phyloP scores from a whole-genome alignment of 2,888 invertebrate species.

The Gibbula magus region DNA sequence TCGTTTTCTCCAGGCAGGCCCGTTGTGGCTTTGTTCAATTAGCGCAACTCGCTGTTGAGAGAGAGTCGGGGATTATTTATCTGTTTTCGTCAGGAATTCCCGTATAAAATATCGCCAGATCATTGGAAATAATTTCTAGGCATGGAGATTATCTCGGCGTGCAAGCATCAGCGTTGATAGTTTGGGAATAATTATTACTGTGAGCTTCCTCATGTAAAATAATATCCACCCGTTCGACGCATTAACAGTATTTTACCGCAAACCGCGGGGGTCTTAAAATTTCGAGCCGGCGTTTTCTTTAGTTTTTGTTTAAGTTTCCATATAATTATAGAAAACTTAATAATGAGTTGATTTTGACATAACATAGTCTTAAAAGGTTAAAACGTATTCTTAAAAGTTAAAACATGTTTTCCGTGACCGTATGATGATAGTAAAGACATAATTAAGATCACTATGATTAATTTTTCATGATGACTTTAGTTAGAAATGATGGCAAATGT shows the following conservation, averaged over 20 bases:
- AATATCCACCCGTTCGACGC: not conserved
- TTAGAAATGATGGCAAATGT: too few relatives aligned
- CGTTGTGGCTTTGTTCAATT: not conserved
- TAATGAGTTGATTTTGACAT: too few relatives aligned
- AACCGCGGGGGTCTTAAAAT: not conserved
- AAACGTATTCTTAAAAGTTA: too few relatives aligned
- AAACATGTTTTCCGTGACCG: too few relatives aligned
- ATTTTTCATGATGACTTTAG: too few relatives aligned
- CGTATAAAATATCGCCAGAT: constrained; percentile 7
- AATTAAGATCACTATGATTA: too few relatives aligned
- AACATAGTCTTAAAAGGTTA: too few relatives aligned
- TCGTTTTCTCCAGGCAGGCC: not conserved
- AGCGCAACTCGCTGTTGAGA: not conserved
- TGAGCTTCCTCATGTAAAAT: not conserved
- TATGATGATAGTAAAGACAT: too few relatives aligned
- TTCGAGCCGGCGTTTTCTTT: too few relatives aligned
- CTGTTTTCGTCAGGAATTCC: not conserved
- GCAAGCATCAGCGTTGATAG: not conserved
- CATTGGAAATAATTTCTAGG: not conserved
- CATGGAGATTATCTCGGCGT: not conserved
- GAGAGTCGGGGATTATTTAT: not conserved
- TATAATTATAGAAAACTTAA: too few relatives aligned
- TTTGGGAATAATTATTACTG: constrained; percentile 2
- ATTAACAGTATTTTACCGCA: not conserved
- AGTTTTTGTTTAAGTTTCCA: too few relatives aligned